A percentile compares a stretch with the other conserved stretches of the same genome.
Evolutionary conservation across 1,140 invertebrate species (phyloP).

Genomic region (Halictus rubicundus): DNA sequence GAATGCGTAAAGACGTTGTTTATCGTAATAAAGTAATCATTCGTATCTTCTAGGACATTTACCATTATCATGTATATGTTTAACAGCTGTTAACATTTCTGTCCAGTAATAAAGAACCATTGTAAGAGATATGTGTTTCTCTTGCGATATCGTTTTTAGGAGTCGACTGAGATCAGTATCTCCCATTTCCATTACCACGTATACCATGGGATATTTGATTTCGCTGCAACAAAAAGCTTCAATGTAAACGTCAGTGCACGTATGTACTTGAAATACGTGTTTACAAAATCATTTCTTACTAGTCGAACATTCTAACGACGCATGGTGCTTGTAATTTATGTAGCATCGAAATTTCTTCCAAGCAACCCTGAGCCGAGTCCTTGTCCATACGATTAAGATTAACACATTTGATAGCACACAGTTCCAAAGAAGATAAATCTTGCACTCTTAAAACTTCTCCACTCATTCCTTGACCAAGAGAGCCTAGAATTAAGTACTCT

Average conservation of each 20-base stretch:
- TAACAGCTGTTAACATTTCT: constrained; percentile 95
- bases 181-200: constrained; percentile 95
- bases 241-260: constrained; percentile 4
- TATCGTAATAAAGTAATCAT: constrained; percentile 12
- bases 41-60: constrained; percentile 51
- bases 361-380: constrained; percentile 87
- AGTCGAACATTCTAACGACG: constrained; percentile 93
- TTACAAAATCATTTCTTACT: constrained; percentile 84
- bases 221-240: constrained; percentile 80
- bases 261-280: constrained; percentile 55
- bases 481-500: constrained; percentile 73
- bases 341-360: constrained; percentile 95
- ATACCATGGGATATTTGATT: constrained; percentile 84
- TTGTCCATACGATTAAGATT: constrained; percentile 83
- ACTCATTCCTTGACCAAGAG: constrained; percentile 83
- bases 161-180: constrained; percentile 92
- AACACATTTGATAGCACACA: constrained; percentile 83
- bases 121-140: constrained; percentile 83
- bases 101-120: constrained; percentile 95
- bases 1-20: constrained; percentile 29
- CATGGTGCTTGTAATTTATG: constrained; percentile 90
- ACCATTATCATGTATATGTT: constrained; percentile 95
- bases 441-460: constrained; percentile 82
- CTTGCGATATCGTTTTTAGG: constrained; percentile 83
- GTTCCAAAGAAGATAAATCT: constrained; percentile 77